phyloP scores from a whole-genome alignment of 2,888 invertebrate genomes.

The Spodoptera littoralis region DNA sequence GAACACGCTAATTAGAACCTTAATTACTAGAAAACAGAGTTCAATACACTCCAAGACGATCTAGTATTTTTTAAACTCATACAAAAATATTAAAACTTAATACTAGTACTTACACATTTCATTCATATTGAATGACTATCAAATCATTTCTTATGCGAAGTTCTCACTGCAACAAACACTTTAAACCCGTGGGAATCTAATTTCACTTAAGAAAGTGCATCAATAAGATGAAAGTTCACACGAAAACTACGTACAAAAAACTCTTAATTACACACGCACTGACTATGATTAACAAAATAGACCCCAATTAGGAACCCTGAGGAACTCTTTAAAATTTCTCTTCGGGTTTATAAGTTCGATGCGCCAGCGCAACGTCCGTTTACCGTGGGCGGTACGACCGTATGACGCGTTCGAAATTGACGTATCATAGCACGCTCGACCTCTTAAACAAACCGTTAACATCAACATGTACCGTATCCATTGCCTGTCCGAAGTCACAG shows the following conservation, averaged over 20 bases:
- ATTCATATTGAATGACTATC: slow-evolving; percentile 71
- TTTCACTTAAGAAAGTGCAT: slow-evolving; percentile 72
- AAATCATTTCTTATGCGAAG: slow-evolving; percentile 62
- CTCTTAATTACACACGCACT: slow-evolving; percentile 45
- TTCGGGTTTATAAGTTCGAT: slow-evolving; percentile 61
- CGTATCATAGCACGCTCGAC: slow-evolving; percentile 70
- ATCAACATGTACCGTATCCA: slow-evolving; percentile 65
- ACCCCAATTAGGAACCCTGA: slow-evolving; percentile 68
- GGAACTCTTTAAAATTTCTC: slow-evolving; percentile 70
- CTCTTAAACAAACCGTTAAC: slow-evolving; percentile 61
- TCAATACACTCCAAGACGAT: slow-evolving; percentile 9
- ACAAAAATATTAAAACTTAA: slow-evolving; percentile 32
- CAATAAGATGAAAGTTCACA: slow-evolving; percentile 61
- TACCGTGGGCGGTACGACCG: slow-evolving; percentile 82
- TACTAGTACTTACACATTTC: slow-evolving; percentile 82
- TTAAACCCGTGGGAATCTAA: slow-evolving; percentile 69
- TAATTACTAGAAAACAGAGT: slow-evolving; percentile 36
- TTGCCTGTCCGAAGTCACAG: slow-evolving; percentile 65
- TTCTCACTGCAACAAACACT: slow-evolving; percentile 61
- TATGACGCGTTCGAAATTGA: slow-evolving; percentile 84
- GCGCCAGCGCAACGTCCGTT: slow-evolving; percentile 81
- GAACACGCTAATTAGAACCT: slow-evolving; percentile 43
- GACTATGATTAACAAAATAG: slow-evolving; percentile 43
- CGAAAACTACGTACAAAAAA: slow-evolving; percentile 57
- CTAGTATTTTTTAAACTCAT: slow-evolving; percentile 18